Evolutionary conservation across 1,140 invertebrate species (phyloP).

Genomic region (Caerostris darwini): DNA sequence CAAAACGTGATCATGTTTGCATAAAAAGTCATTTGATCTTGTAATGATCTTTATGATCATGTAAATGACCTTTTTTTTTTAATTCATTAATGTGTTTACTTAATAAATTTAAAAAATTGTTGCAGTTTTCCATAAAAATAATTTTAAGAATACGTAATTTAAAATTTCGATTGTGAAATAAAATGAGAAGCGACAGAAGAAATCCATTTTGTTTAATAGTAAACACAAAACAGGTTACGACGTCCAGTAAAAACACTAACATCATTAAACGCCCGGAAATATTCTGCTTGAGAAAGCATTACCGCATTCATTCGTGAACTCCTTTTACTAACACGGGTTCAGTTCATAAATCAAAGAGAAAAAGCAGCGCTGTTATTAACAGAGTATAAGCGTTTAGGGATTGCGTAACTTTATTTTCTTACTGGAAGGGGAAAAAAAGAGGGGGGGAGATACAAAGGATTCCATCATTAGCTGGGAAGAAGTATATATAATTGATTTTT

Average conservation of each 20-base stretch:
- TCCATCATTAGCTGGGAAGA: constrained; percentile 39
- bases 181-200: not conserved
- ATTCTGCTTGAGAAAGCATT: not conserved
- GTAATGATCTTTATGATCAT: too few relatives aligned
- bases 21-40: too few relatives aligned
- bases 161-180: not conserved
- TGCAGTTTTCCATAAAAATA: not conserved
- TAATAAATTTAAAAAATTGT: too few relatives aligned
- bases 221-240: not conserved
- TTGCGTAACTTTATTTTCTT: constrained; percentile 54
- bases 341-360: constrained; percentile 14
- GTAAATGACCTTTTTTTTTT: too few relatives aligned
- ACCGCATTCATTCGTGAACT: not conserved
- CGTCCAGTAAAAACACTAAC: not conserved
- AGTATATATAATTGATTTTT: constrained; percentile 56
- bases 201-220: not conserved
- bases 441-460: not conserved
- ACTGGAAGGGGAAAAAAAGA: not conserved
- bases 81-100: too few relatives aligned
- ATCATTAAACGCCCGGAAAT: not conserved
- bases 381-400: constrained; percentile 52
- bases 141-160: not conserved
- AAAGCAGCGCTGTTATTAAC: constrained; percentile 39
- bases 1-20: too few relatives aligned
- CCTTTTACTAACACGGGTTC: constrained; percentile 3